These are phyloP conservation scores for Ethmia dodecea DNA, from an alignment of 2,888 invertebrate species.

Conservation along the genomic window DNA sequence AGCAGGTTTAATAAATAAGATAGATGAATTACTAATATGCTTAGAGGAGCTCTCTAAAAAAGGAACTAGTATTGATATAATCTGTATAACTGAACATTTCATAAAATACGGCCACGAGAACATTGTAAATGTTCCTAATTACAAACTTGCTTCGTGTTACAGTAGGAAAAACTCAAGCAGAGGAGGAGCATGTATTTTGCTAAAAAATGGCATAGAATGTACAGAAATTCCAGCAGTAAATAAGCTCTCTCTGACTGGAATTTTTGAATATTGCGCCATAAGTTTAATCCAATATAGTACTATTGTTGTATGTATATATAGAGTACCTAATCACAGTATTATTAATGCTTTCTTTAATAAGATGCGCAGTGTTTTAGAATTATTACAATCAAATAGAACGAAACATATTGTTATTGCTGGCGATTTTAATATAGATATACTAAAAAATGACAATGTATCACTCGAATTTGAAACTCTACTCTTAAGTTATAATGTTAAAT, in stretches of 20 bases:
- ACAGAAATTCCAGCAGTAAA: background rate
- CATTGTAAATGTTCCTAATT: background rate
- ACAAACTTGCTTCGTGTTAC: background rate
- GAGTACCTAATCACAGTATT: background rate
- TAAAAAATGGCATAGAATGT: background rate
- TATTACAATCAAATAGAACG: background rate
- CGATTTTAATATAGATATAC: background rate
- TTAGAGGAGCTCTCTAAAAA: background rate
- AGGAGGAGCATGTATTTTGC: background rate
- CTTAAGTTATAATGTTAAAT: background rate
- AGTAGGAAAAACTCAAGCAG: background rate
- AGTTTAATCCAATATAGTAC: background rate
- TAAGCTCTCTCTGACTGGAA: background rate
- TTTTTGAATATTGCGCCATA: background rate
- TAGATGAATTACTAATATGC: background rate
- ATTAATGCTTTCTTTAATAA: background rate
- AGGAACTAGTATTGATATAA: background rate
- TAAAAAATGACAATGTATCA: conserved; percentile 1
- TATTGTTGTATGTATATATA: background rate
- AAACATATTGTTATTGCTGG: background rate
- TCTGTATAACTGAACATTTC: background rate
- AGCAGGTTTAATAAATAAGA: background rate
- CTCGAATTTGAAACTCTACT: background rate
- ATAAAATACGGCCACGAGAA: background rate
- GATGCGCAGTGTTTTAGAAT: background rate